Percentiles rank a stretch among this genome's conserved stretches.
These are phyloP conservation scores for Fulmarus glacialis DNA, from an alignment of 2,113 vertebrate genomes.

Conservation along the genomic window DNA sequence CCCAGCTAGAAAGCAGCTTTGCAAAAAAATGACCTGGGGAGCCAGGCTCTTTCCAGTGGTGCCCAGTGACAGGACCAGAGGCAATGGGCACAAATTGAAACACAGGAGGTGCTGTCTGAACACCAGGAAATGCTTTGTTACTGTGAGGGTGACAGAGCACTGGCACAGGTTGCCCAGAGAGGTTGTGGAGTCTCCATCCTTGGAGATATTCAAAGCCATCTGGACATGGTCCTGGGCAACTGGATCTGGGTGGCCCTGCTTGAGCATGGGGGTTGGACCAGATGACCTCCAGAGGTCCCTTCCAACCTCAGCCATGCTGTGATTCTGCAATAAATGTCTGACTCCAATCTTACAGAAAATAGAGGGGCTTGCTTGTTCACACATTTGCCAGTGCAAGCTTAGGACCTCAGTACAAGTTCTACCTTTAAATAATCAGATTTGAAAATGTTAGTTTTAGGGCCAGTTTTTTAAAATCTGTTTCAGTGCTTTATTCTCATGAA, in stretches of 20 bases:
- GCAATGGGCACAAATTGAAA: not conserved
- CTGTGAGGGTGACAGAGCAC: not conserved
- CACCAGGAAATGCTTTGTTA: not conserved
- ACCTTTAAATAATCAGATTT: not conserved
- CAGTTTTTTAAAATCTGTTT: not conserved
- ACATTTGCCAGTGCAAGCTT: not conserved
- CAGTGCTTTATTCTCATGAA: not conserved
- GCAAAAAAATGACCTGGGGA: not conserved
- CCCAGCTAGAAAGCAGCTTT: not conserved
- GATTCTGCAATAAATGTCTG: not conserved
- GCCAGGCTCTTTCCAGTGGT: not conserved
- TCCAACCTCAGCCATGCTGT: not conserved
- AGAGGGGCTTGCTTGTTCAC: not conserved
- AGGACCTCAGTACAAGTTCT: not conserved
- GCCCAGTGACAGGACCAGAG: not conserved
- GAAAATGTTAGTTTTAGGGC: not conserved
- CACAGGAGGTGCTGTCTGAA: not conserved
- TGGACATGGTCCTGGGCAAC: not conserved
- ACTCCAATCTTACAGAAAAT: not conserved
- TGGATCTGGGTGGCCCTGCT: not conserved
- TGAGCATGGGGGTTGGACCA: not conserved
- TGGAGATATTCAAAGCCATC: not conserved
- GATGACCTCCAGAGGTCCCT: not conserved
- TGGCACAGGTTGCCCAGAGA: not conserved
- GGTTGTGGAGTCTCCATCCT: not conserved